These are phyloP conservation scores for Crotophaga sulcirostris DNA, from an alignment of 2,113 vertebrate species.

Conservation along the genomic window DNA sequence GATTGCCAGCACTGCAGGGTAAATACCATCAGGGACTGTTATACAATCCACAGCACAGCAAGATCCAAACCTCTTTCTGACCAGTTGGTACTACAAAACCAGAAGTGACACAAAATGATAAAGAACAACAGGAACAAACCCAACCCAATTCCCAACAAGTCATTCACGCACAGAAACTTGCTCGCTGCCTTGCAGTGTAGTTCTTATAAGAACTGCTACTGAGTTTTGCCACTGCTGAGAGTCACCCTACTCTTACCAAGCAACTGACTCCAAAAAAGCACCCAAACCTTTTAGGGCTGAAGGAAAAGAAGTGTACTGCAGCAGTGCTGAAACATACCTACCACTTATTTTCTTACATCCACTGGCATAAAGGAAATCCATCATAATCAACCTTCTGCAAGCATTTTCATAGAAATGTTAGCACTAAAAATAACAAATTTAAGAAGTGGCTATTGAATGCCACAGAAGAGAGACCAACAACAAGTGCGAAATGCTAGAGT, in stretches of 20 bases:
- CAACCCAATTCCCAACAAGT: neutral
- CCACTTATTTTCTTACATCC: neutral
- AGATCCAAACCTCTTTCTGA: neutral
- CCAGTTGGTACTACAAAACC: neutral
- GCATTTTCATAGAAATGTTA: neutral
- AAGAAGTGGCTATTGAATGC: neutral
- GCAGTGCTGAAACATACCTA: neutral
- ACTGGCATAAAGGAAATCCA: neutral
- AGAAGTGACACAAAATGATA: neutral
- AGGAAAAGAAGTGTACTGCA: neutral
- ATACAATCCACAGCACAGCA: neutral
- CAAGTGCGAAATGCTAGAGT: neutral
- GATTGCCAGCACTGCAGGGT: neutral
- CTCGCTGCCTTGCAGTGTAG: neutral
- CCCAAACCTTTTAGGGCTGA: neutral
- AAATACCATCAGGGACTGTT: neutral
- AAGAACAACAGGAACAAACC: neutral
- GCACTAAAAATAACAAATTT: neutral
- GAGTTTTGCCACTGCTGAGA: neutral
- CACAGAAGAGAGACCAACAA: neutral
- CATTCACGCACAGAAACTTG: neutral
- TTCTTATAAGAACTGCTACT: neutral
- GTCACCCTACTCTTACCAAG: neutral
- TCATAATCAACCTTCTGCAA: neutral
- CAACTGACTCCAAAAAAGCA: neutral